These are phyloP conservation scores for Proctacanthus coquilletti DNA, from an alignment of 1,140 invertebrate genomes.

Conservation along the genomic window DNA sequence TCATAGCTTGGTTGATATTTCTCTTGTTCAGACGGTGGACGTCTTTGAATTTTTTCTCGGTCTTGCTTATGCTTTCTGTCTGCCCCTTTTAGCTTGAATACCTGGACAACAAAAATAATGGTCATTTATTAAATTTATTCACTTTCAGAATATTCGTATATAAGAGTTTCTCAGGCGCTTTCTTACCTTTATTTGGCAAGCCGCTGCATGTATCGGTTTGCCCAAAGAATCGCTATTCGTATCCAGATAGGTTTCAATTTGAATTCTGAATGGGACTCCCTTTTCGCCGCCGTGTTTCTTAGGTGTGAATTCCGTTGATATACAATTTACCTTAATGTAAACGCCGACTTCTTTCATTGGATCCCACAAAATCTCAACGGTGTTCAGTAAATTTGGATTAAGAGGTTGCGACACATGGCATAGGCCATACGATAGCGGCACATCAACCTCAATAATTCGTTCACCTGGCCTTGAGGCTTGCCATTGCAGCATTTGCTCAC, in stretches of 20 bases:
- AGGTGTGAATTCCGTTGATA: slow-evolving; percentile 94
- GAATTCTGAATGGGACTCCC: slow-evolving; percentile 89
- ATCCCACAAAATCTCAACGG: slow-evolving; percentile 85
- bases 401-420: slow-evolving; percentile 63
- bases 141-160: slow-evolving; percentile 6
- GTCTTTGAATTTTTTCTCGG: slow-evolving; percentile 81
- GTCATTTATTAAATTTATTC: neutral
- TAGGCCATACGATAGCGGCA: slow-evolving; percentile 85
- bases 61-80: slow-evolving; percentile 97
- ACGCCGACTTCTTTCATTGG: slow-evolving; percentile 90
- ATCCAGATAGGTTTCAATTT: slow-evolving; percentile 69
- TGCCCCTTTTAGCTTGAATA: slow-evolving; percentile 85
- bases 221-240: slow-evolving; percentile 18
- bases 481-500: slow-evolving; percentile 85
- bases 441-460: slow-evolving; percentile 81
- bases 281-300: slow-evolving; percentile 98
- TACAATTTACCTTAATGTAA: slow-evolving; percentile 90
- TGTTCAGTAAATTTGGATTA: slow-evolving; percentile 51
- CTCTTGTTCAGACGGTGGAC: slow-evolving; percentile 72
- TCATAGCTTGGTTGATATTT: slow-evolving; percentile 93
- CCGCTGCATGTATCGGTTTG: slow-evolving; percentile 69
- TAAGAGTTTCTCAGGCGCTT: slow-evolving; percentile 1
- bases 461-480: slow-evolving; percentile 74
- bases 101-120: slow-evolving; percentile 20
- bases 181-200: slow-evolving; percentile 82